phyloP scores from a whole-genome alignment of 2,888 invertebrate genomes.

The Lasioglossum malachurum region DNA sequence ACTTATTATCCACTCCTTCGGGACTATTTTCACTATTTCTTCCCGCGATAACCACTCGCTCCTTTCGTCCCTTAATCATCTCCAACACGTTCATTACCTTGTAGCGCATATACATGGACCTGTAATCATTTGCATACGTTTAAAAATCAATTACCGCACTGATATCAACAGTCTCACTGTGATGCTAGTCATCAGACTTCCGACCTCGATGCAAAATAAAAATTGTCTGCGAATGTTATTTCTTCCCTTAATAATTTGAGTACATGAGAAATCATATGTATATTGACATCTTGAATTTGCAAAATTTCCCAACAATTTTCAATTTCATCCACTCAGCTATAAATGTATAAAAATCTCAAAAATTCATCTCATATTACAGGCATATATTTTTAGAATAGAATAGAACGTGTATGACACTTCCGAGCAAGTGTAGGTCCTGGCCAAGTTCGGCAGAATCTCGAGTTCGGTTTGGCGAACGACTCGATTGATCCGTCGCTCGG shows the following conservation, averaged over 20 bases:
- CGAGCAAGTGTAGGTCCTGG: neutral
- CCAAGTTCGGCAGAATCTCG: neutral
- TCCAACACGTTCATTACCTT: neutral
- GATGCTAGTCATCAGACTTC: neutral
- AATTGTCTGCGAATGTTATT: too few relatives aligned
- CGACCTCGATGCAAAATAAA: too few relatives aligned
- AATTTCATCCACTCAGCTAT: too few relatives aligned
- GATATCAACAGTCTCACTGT: neutral
- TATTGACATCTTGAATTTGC: too few relatives aligned
- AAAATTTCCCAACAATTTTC: too few relatives aligned
- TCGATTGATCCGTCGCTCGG: constrained; percentile 23
- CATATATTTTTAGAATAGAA: neutral
- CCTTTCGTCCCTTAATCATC: neutral
- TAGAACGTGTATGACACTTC: too few relatives aligned
- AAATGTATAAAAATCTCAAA: too few relatives aligned
- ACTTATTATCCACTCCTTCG: neutral
- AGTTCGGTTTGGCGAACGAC: constrained; percentile 10
- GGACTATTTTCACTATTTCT: constrained; percentile 24
- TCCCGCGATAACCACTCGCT: neutral
- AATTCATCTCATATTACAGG: too few relatives aligned
- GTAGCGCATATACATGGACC: neutral
- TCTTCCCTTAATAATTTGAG: too few relatives aligned
- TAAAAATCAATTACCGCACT: neutral
- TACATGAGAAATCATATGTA: too few relatives aligned
- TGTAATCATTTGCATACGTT: neutral